phyloP scores from a whole-genome alignment of 2,113 vertebrate genomes.

The Atlantisia rogersi region DNA sequence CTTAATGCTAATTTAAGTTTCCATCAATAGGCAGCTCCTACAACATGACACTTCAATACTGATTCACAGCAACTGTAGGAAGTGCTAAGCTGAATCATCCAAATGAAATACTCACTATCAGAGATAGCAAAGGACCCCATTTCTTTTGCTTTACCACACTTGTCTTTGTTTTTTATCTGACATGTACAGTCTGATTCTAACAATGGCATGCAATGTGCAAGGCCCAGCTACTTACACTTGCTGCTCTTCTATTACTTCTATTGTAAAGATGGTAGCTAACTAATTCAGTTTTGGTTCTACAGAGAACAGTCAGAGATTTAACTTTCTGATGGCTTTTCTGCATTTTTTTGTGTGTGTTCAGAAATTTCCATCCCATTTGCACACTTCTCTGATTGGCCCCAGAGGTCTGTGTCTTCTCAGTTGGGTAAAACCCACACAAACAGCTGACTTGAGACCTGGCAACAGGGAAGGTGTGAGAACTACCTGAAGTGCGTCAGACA shows the following conservation, averaged over 20 bases:
- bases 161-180: background rate
- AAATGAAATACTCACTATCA: slow-evolving; percentile 8
- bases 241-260: no score
- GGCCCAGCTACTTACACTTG: background rate
- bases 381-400: background rate
- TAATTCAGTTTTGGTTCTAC: background rate
- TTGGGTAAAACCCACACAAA: accelerated
- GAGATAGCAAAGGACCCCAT: background rate
- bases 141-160: background rate
- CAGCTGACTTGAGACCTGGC: background rate
- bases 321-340: background rate
- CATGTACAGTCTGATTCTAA: accelerated
- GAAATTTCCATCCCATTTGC: background rate
- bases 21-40: slow-evolving; percentile 40
- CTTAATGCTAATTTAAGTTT: slow-evolving; percentile 66
- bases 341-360: background rate
- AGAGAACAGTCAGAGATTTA: background rate
- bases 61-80: slow-evolving; percentile 10
- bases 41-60: slow-evolving; percentile 40
- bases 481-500: background rate
- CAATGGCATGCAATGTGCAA: background rate
- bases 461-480: background rate
- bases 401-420: background rate
- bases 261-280: background rate
- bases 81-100: slow-evolving; percentile 10